Base-by-base conservation (phyloP, 2,113 vertebrate species). In the Tyto alba region DNA sequence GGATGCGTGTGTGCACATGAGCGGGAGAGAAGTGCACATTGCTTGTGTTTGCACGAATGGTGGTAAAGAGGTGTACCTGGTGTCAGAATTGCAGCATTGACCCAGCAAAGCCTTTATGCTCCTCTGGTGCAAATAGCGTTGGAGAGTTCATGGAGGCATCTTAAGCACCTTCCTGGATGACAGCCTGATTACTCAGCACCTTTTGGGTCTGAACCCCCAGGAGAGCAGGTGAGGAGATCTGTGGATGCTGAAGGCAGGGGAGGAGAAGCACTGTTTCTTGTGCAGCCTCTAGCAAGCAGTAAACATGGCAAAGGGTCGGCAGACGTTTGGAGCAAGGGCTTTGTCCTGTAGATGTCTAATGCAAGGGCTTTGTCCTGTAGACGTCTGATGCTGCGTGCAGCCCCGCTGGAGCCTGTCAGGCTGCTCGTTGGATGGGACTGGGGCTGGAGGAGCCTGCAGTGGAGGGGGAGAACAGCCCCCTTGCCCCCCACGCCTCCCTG, bases 101-200 rank as follows among this genome's bases (percentile, higher is more conserved):
- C 50, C 41, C 2, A 1, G 16, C 67, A 71, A 74, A 66, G 25
- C n/a, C n/a, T 71, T 83, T 34, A 83, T 57, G 68, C 47, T 59
- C 18, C 0, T 23, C 7, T 6, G 9, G 29, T 71, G 29, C 0
- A 0, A 71, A 50, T 20, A 62, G 55, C 20, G 41, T 2, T 0
- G 0, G 9, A 19, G 13, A 20, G 7, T 66, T 90, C 36, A 43
- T 41, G 59, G 63, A 86, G 36, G 26, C 3, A 3, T 36, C 40
- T 18, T 36, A 25, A 83, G 59, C 0, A 0, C 30, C 17, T 66
- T 53, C 38, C 25, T 55, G 63, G 20, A 53, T 3, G 6, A 26
- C 25, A 45, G 32, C 45, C 25, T 1, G 2, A 22, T 91, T 62
- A 19, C 57, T 79, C 27, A 72, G 38, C 10, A 32, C 19, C 11